Conservation (phyloP, 2,797 vertebrate species). For the Peromyscus attwateri region DNA sequence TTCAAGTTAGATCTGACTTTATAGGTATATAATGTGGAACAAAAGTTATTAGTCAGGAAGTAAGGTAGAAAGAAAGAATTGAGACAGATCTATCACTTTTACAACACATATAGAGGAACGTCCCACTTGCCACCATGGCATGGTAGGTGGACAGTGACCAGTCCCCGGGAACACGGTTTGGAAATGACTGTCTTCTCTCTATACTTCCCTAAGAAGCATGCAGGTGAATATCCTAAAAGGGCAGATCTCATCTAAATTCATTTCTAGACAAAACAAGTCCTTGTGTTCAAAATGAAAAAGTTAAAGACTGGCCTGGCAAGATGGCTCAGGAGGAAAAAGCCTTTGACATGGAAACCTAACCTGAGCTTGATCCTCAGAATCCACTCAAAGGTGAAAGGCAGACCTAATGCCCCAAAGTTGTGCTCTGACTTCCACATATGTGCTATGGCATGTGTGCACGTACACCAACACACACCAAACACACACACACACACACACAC, state of each 20-base stretch:
- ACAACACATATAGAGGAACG: background rate
- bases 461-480: background rate
- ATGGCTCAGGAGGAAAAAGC: background rate
- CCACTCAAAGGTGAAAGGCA: background rate
- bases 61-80: background rate
- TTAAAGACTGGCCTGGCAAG: background rate
- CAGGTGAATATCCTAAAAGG: background rate
- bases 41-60: background rate
- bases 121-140: background rate
- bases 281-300: background rate
- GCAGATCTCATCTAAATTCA: background rate
- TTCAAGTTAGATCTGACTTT: conserved; percentile 6
- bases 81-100: background rate
- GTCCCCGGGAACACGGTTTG: background rate
- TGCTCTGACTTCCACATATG: background rate
- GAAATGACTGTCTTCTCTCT: background rate
- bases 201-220: background rate
- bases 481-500: background rate
- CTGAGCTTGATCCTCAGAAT: background rate
- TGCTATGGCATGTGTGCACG: background rate
- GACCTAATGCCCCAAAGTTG: background rate
- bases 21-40: background rate
- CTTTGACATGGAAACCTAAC: background rate
- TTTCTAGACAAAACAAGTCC: background rate
- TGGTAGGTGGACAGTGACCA: background rate